Conservation (phyloP, 2,888 invertebrate genomes). For the Meliscaeva auricollis region DNA sequence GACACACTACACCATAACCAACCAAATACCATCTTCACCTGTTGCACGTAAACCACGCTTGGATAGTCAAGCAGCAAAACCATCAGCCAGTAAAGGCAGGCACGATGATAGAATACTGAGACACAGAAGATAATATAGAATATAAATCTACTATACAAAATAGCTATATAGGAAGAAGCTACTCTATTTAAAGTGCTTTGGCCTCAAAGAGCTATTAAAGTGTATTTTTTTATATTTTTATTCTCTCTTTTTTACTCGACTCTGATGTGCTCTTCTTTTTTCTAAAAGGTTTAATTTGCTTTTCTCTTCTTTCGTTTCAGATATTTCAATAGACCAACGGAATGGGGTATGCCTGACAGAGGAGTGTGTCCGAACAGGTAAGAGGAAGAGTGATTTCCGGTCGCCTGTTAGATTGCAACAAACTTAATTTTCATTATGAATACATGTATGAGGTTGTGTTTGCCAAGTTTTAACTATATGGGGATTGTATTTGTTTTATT, state of each 20-base stretch:
- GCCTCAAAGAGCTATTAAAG: slow-evolving; percentile 70
- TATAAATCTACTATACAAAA: neutral
- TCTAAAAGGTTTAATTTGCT: slow-evolving; percentile 50
- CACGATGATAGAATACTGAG: neutral
- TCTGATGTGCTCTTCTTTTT: slow-evolving; percentile 20
- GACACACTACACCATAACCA: slow-evolving; percentile 15
- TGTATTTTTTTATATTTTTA: slow-evolving; percentile 57
- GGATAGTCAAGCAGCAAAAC: slow-evolving; percentile 1
- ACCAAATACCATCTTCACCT: slow-evolving; percentile 12
- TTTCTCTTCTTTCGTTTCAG: slow-evolving; percentile 76
- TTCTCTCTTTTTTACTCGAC: slow-evolving; percentile 1
- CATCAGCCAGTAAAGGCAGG: neutral
- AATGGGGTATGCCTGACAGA: slow-evolving; percentile 85
- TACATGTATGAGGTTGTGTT: neutral
- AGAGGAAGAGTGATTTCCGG: slow-evolving; percentile 78
- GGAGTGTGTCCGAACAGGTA: slow-evolving; percentile 87
- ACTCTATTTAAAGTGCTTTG: slow-evolving; percentile 72
- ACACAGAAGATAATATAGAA: neutral
- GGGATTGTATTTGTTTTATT: neutral
- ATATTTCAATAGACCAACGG: slow-evolving; percentile 76
- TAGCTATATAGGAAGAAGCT: slow-evolving; percentile 8
- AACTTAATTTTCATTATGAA: slow-evolving; percentile 51
- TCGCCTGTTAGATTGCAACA: slow-evolving; percentile 59
- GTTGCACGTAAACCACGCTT: slow-evolving; percentile 30
- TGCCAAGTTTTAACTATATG: slow-evolving; percentile 9